A percentile compares a stretch with the other conserved stretches of the same genome.
phyloP scores from a whole-genome alignment of 2,113 vertebrate species.

The Pollachius pollachius region DNA sequence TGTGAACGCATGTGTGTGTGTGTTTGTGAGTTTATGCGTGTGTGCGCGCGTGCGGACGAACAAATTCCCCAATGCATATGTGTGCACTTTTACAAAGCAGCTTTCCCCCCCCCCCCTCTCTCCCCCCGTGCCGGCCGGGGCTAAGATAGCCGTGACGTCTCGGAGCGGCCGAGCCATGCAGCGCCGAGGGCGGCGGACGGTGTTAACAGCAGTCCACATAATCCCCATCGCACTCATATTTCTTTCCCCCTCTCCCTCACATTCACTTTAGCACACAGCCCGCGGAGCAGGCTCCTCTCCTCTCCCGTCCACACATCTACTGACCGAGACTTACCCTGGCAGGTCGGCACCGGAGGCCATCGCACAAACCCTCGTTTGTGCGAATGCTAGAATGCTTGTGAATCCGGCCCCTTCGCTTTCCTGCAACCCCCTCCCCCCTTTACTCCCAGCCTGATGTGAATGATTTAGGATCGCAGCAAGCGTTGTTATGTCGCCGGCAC shows the following conservation, averaged over 20 bases:
- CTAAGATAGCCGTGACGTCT: constrained; percentile 29
- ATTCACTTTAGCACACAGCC: neutral
- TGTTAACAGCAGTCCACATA: constrained; percentile 56
- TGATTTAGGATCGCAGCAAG: too few species aligned
- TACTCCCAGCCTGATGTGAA: too few species aligned
- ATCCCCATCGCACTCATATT: constrained; percentile 49
- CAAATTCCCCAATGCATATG: neutral
- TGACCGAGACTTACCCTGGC: constrained; percentile 39
- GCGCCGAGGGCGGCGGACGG: constrained; percentile 55
- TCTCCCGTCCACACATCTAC: constrained; percentile 40
- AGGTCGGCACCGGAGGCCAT: constrained; percentile 38
- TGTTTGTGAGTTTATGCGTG: neutral
- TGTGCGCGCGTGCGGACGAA: neutral
- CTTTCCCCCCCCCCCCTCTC: constrained; percentile 17
- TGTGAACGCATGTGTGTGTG: neutral
- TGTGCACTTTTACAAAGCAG: constrained; percentile 33
- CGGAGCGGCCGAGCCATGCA: constrained; percentile 45
- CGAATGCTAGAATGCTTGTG: too few species aligned
- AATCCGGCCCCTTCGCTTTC: too few species aligned
- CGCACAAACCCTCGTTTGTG: constrained; percentile 20
- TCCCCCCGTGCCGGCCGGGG: constrained; percentile 29
- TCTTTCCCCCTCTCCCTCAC: constrained; percentile 20
- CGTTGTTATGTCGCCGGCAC: too few species aligned
- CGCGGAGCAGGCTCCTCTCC: neutral
- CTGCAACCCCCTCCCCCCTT: neutral